Conservation (phyloP, 2,888 invertebrate species). For the Tiliacea citrago region DNA sequence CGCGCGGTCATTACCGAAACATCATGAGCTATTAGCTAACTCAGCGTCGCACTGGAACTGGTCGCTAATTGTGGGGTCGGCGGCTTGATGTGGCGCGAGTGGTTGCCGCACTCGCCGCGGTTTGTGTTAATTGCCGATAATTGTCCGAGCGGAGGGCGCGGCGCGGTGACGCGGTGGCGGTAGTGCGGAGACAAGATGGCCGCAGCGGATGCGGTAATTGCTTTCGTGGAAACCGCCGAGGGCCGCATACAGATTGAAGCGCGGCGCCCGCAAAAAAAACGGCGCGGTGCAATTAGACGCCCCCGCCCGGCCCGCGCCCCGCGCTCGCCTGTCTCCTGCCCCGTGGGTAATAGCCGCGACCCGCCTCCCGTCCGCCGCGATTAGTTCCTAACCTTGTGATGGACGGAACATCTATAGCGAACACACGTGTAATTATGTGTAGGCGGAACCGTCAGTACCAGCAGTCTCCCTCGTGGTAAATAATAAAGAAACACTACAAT, state of each 20-base stretch:
- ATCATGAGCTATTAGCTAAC: slow-evolving; percentile 49
- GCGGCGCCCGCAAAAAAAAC: slow-evolving; percentile 79
- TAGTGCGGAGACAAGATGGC: slow-evolving; percentile 81
- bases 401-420: slow-evolving; percentile 55
- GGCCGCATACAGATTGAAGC: slow-evolving; percentile 83
- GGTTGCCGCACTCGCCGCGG: slow-evolving; percentile 47
- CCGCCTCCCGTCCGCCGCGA: slow-evolving; percentile 59
- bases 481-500: slow-evolving; percentile 13
- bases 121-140: slow-evolving; percentile 83
- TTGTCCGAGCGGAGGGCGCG: slow-evolving; percentile 74
- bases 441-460: slow-evolving; percentile 13
- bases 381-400: slow-evolving; percentile 61
- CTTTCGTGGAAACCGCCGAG: slow-evolving; percentile 84
- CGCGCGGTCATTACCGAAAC: slow-evolving; percentile 45
- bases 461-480: background rate
- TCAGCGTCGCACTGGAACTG: slow-evolving; percentile 17
- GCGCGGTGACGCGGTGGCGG: slow-evolving; percentile 42
- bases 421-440: slow-evolving; percentile 53
- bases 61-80: slow-evolving; percentile 48
- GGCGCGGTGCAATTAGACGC: slow-evolving; percentile 77
- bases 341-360: slow-evolving; percentile 52
- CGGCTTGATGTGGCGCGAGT: slow-evolving; percentile 40
- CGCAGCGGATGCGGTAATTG: slow-evolving; percentile 88
- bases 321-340: slow-evolving; percentile 2
- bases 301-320: slow-evolving; percentile 49